Percentiles rank a stretch among this genome's conserved stretches.
Conservation (phyloP, 2,888 invertebrate genomes). For the Mesorhabditis sp. region DNA sequence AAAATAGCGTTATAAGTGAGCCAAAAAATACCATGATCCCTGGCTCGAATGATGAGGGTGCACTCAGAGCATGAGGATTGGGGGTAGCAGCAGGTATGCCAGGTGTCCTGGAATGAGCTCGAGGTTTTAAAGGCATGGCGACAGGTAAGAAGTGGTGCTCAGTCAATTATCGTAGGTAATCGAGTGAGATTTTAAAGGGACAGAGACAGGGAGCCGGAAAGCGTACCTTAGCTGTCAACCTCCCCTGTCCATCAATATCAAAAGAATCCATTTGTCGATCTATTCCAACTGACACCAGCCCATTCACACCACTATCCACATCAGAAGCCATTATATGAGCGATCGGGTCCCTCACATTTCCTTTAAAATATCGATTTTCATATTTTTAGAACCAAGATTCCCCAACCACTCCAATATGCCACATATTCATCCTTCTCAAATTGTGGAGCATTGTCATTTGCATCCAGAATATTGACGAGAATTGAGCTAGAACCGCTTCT, state of each 20-base stretch:
- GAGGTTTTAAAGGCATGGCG: too few species aligned
- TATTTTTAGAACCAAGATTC: too few species aligned
- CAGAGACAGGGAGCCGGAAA: too few species aligned
- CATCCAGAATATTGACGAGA: background rate
- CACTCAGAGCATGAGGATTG: background rate
- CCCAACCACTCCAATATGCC: background rate
- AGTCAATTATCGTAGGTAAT: too few species aligned
- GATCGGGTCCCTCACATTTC: slow-evolving; percentile 5
- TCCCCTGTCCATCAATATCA: background rate
- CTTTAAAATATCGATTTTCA: too few species aligned
- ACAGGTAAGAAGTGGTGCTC: too few species aligned
- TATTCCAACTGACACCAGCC: background rate
- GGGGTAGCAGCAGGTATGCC: background rate
- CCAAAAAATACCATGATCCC: background rate
- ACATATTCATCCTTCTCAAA: background rate
- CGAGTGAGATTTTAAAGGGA: background rate
- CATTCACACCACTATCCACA: background rate
- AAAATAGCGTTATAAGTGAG: too few species aligned
- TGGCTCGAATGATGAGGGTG: background rate
- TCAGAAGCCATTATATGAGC: background rate
- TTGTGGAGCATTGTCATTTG: slow-evolving; percentile 6
- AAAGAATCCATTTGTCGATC: background rate
- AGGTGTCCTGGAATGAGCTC: background rate
- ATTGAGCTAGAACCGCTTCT: background rate
- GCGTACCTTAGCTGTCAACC: background rate